A percentile compares a stretch with the other conserved stretches of the same genome.
phyloP scores from a whole-genome alignment of 2,888 invertebrate species.

The Notocelia uddmanniana region DNA sequence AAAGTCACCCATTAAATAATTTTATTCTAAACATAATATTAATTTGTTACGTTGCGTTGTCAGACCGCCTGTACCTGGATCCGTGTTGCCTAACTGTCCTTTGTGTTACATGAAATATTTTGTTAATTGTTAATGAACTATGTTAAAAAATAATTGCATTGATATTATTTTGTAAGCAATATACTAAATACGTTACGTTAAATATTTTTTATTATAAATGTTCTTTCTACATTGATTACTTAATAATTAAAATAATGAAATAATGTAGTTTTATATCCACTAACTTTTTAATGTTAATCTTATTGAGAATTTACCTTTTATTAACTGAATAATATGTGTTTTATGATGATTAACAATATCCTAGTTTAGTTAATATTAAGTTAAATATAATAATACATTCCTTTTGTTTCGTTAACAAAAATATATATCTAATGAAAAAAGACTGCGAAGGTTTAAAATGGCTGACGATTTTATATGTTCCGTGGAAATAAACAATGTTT shows the following conservation, averaged over 20 bases:
- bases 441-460: conserved; percentile 66
- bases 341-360: background rate
- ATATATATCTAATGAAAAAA: conserved; percentile 56
- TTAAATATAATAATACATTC: conserved; percentile 17
- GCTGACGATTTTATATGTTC: conserved; percentile 49
- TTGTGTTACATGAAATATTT: background rate
- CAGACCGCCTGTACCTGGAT: no score
- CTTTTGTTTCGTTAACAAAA: conserved; percentile 3
- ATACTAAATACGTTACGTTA: conserved; percentile 16
- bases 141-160: background rate
- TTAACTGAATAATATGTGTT: background rate
- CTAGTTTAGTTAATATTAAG: background rate
- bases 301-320: background rate
- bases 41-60: no score
- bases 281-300: background rate
- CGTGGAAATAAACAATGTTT: conserved; percentile 46
- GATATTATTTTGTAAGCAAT: conserved; percentile 40
- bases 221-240: background rate
- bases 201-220: background rate
- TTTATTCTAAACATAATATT: no score
- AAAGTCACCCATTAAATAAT: no score
- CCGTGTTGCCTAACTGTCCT: background rate
- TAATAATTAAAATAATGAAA: background rate
- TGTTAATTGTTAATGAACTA: conserved; percentile 12
- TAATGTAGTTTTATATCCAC: background rate